phyloP scores from a whole-genome alignment of 2,113 vertebrate species.

The Dromas ardeola region DNA sequence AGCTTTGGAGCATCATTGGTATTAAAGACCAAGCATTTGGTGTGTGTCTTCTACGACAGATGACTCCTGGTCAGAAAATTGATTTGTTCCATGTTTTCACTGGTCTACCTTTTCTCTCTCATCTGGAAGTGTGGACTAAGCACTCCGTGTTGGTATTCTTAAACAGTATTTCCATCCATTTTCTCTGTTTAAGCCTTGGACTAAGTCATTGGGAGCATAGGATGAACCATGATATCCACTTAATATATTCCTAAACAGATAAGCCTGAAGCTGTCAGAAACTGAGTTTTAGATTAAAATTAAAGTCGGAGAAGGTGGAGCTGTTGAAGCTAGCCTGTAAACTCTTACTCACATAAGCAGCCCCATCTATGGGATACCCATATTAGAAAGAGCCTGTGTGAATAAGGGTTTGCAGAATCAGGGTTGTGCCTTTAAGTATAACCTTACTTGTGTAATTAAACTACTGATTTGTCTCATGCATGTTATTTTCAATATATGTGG shows the following conservation, averaged over 20 bases:
- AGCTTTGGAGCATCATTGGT: background rate
- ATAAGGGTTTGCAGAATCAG: background rate
- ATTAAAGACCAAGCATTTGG: background rate
- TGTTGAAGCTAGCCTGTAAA: background rate
- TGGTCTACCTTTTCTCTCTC: background rate
- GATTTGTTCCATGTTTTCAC: background rate
- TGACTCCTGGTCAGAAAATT: background rate
- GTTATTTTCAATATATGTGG: background rate
- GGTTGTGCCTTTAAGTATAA: background rate
- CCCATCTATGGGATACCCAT: background rate
- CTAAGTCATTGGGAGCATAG: background rate
- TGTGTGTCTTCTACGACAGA: background rate
- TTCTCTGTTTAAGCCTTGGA: background rate
- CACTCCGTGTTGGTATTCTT: background rate
- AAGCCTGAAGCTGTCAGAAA: background rate
- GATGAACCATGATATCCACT: background rate
- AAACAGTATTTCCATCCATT: background rate
- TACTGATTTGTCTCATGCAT: background rate
- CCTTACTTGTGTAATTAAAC: background rate
- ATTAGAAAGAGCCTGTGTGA: background rate
- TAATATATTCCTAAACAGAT: background rate
- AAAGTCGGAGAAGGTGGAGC: background rate
- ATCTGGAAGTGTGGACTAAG: background rate
- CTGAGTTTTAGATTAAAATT: background rate
- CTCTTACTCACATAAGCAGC: background rate